Percentiles rank a stretch among this genome's conserved stretches.
Conservation (phyloP, 2,113 vertebrate genomes). For the Maylandia zebra region DNA sequence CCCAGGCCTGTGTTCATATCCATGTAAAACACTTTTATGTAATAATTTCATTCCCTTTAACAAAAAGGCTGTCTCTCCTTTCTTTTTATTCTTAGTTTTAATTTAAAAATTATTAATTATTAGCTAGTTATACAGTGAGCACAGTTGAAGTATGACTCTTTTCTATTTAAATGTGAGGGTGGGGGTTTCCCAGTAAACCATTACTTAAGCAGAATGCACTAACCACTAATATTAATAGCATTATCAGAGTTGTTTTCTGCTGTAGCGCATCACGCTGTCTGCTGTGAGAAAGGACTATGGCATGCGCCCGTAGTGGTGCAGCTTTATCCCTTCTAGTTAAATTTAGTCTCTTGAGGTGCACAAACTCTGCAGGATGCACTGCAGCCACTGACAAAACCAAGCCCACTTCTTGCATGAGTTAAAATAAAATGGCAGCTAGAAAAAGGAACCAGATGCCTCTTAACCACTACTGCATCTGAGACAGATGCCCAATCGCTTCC, state of each 20-base stretch:
- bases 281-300: neutral
- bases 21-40: neutral
- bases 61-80: neutral
- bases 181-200: neutral
- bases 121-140: neutral
- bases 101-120: neutral
- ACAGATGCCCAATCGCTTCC: constrained; percentile 11
- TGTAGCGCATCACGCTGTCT: neutral
- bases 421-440: neutral
- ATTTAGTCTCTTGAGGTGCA: neutral
- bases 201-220: neutral
- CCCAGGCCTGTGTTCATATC: neutral
- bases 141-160: neutral
- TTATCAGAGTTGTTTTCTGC: neutral
- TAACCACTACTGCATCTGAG: neutral
- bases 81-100: neutral
- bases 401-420: neutral
- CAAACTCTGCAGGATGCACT: neutral
- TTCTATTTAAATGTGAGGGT: neutral
- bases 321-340: neutral
- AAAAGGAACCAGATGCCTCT: neutral
- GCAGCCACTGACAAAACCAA: neutral
- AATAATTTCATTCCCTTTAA: neutral
- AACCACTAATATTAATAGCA: neutral
- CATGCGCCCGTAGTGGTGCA: accelerated